These are phyloP conservation scores for Actinostola sp. DNA, from an alignment of 92 coral and sea anemone genomes.

Conservation along the genomic window DNA sequence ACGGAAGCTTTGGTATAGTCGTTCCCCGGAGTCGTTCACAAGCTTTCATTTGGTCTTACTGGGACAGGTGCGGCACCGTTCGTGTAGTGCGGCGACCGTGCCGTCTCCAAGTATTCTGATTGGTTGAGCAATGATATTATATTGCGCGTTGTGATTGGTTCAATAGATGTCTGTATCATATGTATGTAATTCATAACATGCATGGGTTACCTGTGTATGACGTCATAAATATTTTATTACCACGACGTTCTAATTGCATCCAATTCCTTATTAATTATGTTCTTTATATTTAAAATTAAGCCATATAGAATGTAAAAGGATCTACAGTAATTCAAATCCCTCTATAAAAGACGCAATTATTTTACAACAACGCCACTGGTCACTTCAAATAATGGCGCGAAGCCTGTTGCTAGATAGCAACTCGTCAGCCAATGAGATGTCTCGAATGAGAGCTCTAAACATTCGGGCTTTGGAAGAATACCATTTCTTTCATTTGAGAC, in stretches of 20 bases:
- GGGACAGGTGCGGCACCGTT: too few species aligned
- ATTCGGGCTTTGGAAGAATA: constrained; percentile 31
- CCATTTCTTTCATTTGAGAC: constrained; percentile 48
- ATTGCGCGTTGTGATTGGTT: too few species aligned
- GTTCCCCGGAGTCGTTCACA: too few species aligned
- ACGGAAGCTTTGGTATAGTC: too few species aligned
- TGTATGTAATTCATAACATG: too few species aligned
- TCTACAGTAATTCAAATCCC: not conserved
- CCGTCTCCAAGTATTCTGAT: too few species aligned
- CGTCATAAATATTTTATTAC: not conserved
- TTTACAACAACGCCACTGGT: not conserved
- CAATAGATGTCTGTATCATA: too few species aligned
- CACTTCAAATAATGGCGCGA: constrained; percentile 35
- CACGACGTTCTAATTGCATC: not conserved
- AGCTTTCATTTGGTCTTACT: too few species aligned
- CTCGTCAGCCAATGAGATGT: constrained; percentile 69
- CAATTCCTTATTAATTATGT: not conserved
- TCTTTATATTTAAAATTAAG: not conserved
- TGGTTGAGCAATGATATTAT: too few species aligned
- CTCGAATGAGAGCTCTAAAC: constrained; percentile 52
- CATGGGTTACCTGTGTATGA: constrained; percentile 16
- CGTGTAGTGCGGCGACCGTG: too few species aligned
- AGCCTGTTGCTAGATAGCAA: constrained; percentile 68
- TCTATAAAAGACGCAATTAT: not conserved
- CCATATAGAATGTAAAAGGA: not conserved